Evolutionary conservation across 2,888 invertebrate species (phyloP), one percentile per base, ranked within the genome.

Genomic region (Drosophila mimica): DNA sequence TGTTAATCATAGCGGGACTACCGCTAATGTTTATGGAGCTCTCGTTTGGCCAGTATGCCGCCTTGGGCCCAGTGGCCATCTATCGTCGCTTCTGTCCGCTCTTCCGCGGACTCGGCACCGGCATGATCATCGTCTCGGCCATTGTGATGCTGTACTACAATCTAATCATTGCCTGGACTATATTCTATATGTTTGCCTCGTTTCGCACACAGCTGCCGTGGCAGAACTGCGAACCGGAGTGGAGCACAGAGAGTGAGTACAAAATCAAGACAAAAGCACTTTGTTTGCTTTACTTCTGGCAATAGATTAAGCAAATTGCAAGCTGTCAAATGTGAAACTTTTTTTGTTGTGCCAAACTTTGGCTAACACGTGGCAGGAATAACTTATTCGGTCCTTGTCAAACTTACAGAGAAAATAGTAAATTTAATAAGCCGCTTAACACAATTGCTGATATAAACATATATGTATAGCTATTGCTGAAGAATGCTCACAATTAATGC

Each of bases 11-110:
- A 83, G 96, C 96, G 63, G 97, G 97, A 9, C 93, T 97, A 63
- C 97, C 97, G 33, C 94, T 97, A 9, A 96, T 97, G 95, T 97
- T 97, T 89, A 96, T 97, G 95, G 97, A 97, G 92, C 93, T 97
- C n/a, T 95, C 97, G 0, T 95, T 97, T 74, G 97, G 97, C 0
- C 97, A 97, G 92, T 97, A 96, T 91, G 96, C 96, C 34, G 96
- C 96, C 6, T 91, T 96, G 63, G 96, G 96, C 13, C 97, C 97
- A 0, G 96, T 97, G 20, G 96, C 96, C 20, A 96, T 97, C 56
- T 97, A 97, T 94, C 95, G 96, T 84, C 95, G 96, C 85, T 96
- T 97, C 92, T 97, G 93, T 71, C 93, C 93, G 17, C 94, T 97
- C 11, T 96, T 97, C 89, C 95, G 95, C 76, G 96, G 96, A 13